Percentiles rank a stretch among this genome's conserved stretches.
Evolutionary conservation across 2,797 vertebrate species (phyloP).

Genomic region (Babyrousa celebensis): DNA sequence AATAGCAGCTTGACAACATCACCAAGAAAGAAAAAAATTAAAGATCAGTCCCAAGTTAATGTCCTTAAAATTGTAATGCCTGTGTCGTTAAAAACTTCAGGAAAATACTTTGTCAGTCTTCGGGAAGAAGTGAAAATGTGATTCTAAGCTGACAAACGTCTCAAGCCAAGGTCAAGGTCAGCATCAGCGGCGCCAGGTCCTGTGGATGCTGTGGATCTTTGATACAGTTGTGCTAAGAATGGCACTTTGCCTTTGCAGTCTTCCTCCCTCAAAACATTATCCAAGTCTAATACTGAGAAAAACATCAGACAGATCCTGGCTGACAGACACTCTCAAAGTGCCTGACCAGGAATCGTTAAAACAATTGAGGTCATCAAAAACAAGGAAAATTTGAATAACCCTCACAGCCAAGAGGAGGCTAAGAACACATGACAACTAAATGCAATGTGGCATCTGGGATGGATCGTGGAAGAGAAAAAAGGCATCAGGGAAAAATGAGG

Average conservation of each 20-base stretch:
- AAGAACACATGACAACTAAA: not conserved
- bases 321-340: not conserved
- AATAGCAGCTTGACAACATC: not conserved
- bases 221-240: not conserved
- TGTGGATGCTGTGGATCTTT: not conserved
- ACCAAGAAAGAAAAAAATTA: slow-evolving; percentile 5
- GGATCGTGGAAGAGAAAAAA: not conserved
- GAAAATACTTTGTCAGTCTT: not conserved
- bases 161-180: not conserved
- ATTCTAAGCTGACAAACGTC: slow-evolving; percentile 34
- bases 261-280: not conserved
- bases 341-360: not conserved
- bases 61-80: not conserved
- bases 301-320: not conserved
- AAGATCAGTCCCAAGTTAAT: not conserved
- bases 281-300: slow-evolving; percentile 34
- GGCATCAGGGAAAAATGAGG: not conserved
- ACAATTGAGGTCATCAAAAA: slow-evolving; percentile 1
- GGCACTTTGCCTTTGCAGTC: not conserved
- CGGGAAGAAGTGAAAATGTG: slow-evolving; percentile 48
- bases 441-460: not conserved
- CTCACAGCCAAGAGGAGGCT: not conserved
- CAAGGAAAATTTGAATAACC: slow-evolving; percentile 53
- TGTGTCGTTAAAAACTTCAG: not conserved
- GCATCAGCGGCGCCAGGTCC: not conserved